Percentiles rank a stretch among this genome's conserved stretches.
These are phyloP conservation scores for Lithophane socia DNA, from an alignment of 2,888 invertebrate species.

Conservation along the genomic window DNA sequence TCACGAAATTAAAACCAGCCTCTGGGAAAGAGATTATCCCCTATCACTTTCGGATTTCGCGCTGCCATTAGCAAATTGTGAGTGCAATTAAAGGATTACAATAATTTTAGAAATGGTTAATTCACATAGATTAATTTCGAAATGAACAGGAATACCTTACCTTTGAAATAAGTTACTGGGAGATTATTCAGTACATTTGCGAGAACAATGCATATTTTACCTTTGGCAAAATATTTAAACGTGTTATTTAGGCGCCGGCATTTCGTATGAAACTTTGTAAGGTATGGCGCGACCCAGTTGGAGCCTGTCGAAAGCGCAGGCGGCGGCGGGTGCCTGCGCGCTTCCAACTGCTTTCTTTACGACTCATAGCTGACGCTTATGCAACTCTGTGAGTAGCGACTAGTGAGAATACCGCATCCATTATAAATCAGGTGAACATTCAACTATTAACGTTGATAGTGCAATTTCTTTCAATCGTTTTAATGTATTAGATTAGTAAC, in stretches of 20 bases:
- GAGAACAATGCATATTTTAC: conserved; percentile 9
- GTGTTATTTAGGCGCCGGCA: conserved; percentile 32
- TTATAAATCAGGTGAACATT: conserved; percentile 52
- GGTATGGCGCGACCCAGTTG: conserved; percentile 60
- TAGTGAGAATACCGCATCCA: conserved; percentile 54
- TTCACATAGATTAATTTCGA: background rate
- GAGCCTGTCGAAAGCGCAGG: conserved; percentile 13
- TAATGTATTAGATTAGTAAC: background rate
- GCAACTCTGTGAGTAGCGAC: conserved; percentile 62
- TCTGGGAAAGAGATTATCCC: conserved; percentile 38
- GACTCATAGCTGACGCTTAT: conserved; percentile 64
- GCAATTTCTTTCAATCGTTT: conserved; percentile 28
- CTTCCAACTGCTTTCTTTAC: conserved; percentile 58
- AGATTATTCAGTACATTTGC: background rate
- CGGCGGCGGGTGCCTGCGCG: conserved; percentile 21
- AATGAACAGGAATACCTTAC: background rate
- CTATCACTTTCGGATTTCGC: conserved; percentile 30
- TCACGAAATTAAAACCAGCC: conserved; percentile 43
- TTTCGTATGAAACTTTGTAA: conserved; percentile 49
- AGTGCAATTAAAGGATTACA: conserved; percentile 26
- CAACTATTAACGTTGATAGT: conserved; percentile 36
- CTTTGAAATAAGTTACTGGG: background rate
- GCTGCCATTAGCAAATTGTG: conserved; percentile 44
- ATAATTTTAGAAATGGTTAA: conserved; percentile 16
- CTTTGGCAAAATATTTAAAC: conserved; percentile 25